A percentile compares a stretch with the other conserved stretches of the same genome.
Conservation (phyloP, 2,113 vertebrate genomes). For the Thunnus thynnus region DNA sequence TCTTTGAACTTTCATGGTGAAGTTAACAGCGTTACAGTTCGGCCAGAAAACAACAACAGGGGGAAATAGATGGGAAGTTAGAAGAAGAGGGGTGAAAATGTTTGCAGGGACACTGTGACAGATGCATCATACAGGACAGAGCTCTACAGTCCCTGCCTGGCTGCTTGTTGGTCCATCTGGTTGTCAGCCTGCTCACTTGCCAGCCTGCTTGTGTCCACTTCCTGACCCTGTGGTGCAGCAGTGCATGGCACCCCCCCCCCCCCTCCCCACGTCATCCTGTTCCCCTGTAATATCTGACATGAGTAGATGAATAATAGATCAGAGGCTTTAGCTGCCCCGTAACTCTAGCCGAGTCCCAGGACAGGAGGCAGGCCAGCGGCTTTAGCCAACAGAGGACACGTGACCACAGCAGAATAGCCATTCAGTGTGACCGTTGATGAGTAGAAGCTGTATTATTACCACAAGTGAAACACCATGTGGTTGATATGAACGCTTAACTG, state of each 20-base stretch:
- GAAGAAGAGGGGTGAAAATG: conserved; percentile 8
- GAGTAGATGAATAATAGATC: conserved; percentile 77
- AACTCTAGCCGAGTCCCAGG: conserved; percentile 66
- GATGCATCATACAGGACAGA: conserved; percentile 29
- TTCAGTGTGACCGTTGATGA: conserved; percentile 67
- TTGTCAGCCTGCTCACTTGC: conserved; percentile 24
- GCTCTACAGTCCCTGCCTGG: conserved; percentile 29
- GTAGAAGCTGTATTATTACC: conserved; percentile 53
- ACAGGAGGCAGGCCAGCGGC: conserved; percentile 70
- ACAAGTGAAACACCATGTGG: conserved; percentile 55
- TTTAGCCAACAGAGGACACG: conserved; percentile 45
- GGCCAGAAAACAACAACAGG: conserved; percentile 13
- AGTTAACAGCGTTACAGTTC: neutral
- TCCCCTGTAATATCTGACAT: conserved; percentile 75
- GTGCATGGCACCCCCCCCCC: conserved; percentile 20
- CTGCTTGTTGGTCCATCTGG: conserved; percentile 11
- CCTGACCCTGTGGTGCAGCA: conserved; percentile 60
- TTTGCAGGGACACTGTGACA: conserved; percentile 35
- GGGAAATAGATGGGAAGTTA: conserved; percentile 27
- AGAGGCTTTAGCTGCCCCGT: conserved; percentile 70
- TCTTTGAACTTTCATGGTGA: neutral
- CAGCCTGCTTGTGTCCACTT: conserved; percentile 41
- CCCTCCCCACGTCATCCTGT: conserved; percentile 43
- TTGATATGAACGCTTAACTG: conserved; percentile 42
- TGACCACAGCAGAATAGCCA: conserved; percentile 59